phyloP scores from a whole-genome alignment of 2,888 invertebrate genomes.

The Tetheella fluctuosa region DNA sequence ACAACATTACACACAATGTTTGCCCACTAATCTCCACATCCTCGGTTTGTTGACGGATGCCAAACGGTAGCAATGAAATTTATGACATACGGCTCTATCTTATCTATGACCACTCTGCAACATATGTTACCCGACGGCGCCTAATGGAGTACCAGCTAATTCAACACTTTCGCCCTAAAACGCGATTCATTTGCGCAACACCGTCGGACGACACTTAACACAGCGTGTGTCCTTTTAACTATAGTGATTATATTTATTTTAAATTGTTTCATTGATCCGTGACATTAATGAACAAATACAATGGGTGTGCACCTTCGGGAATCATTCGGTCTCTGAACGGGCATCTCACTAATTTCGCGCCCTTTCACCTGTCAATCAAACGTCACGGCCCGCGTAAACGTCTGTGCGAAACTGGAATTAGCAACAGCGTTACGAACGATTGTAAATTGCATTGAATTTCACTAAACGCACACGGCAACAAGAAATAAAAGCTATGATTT shows the following conservation, averaged over 20 bases:
- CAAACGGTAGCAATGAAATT: constrained; percentile 79
- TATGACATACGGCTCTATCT: constrained; percentile 83
- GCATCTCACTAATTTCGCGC: constrained; percentile 73
- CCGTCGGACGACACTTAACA: constrained; percentile 42
- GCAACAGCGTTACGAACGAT: constrained; percentile 53
- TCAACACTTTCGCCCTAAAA: constrained; percentile 76
- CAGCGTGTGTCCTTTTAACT: constrained; percentile 63
- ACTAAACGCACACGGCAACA: constrained; percentile 42
- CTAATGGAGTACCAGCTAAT: constrained; percentile 76
- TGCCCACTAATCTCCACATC: constrained; percentile 73
- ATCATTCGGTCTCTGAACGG: constrained; percentile 44
- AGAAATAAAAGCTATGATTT: constrained; percentile 65
- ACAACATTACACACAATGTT: constrained; percentile 65
- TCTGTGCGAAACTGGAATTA: constrained; percentile 58
- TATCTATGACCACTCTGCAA: constrained; percentile 78
- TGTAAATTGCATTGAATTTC: constrained; percentile 62
- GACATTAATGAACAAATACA: constrained; percentile 50
- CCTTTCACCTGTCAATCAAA: constrained; percentile 81
- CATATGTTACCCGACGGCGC: constrained; percentile 73
- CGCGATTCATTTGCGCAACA: constrained; percentile 58
- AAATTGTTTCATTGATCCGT: constrained; percentile 37
- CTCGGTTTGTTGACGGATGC: constrained; percentile 70
- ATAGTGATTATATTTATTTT: constrained; percentile 27
- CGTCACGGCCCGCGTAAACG: constrained; percentile 58
- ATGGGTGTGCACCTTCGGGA: constrained; percentile 41